A percentile compares a stretch with the other conserved stretches of the same genome.
phyloP scores from a whole-genome alignment of 2,113 vertebrate species.

The Mesembrinibis cayennensis region DNA sequence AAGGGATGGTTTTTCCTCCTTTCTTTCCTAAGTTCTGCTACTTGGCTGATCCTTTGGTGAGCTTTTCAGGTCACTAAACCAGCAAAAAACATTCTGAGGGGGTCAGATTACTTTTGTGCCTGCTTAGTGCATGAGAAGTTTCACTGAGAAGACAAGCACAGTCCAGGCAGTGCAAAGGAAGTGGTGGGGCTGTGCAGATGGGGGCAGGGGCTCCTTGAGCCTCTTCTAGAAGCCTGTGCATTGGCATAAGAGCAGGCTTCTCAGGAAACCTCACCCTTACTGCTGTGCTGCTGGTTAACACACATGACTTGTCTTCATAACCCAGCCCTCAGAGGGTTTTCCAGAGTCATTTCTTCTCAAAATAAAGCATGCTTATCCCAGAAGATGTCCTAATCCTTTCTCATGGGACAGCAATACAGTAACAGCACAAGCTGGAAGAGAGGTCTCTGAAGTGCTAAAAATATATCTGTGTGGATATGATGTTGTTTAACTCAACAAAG shows the following conservation, averaged over 20 bases:
- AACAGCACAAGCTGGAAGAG: background rate
- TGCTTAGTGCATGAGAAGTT: too few species aligned
- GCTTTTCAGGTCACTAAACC: background rate
- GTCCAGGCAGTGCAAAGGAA: background rate
- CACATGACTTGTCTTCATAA: background rate
- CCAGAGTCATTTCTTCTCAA: background rate
- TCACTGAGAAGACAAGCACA: background rate
- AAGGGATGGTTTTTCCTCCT: background rate
- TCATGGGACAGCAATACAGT: background rate
- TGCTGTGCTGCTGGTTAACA: background rate
- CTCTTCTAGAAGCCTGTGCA: background rate
- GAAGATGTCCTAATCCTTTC: background rate
- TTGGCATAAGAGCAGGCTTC: background rate
- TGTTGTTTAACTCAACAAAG: background rate
- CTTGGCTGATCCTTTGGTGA: background rate
- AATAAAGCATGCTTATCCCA: background rate
- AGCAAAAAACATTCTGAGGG: background rate
- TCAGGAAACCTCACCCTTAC: background rate
- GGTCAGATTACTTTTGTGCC: background rate
- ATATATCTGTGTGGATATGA: background rate
- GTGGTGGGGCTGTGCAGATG: background rate
- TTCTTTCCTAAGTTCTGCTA: background rate
- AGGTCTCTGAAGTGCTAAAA: background rate
- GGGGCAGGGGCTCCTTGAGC: fast-evolving
- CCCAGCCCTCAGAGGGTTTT: background rate